A percentile compares a stretch with the other conserved stretches of the same genome.
Evolutionary conservation across 2,888 invertebrate species (phyloP).

Genomic region (Drosophila maculinotata): DNA sequence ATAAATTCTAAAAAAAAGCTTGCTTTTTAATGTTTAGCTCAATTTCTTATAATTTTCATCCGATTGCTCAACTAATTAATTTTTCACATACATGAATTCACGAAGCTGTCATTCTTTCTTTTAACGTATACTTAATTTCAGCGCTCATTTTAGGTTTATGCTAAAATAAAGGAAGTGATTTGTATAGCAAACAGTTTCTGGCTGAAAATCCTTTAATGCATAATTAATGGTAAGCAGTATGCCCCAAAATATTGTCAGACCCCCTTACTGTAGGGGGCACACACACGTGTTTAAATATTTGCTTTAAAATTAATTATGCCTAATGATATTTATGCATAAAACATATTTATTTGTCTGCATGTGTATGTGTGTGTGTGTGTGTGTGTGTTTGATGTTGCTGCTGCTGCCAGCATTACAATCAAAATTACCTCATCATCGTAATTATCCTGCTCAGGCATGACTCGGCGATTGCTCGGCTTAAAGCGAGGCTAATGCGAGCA

Average conservation of each 20-base stretch:
- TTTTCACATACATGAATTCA: too few species aligned
- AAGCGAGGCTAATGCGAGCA: slow-evolving; percentile 48
- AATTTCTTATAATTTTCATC: too few species aligned
- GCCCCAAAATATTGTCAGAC: slow-evolving; percentile 7
- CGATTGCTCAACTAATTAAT: too few species aligned
- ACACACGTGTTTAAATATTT: slow-evolving; percentile 57
- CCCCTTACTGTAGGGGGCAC: background rate
- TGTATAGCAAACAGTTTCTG: slow-evolving; percentile 5
- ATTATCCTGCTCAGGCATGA: slow-evolving; percentile 85
- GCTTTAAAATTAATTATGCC: slow-evolving; percentile 63
- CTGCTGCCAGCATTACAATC: slow-evolving; percentile 37
- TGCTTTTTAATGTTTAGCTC: too few species aligned
- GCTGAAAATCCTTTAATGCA: slow-evolving; percentile 30
- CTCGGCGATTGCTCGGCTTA: slow-evolving; percentile 68
- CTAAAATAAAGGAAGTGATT: background rate
- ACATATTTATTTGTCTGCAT: slow-evolving; percentile 45
- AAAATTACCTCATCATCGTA: slow-evolving; percentile 85
- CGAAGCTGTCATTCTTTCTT: background rate
- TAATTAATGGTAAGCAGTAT: slow-evolving; percentile 17
- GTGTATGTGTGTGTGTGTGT: slow-evolving; percentile 2
- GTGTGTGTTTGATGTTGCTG: slow-evolving; percentile 10
- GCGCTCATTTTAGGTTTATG: background rate
- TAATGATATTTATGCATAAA: slow-evolving; percentile 61
- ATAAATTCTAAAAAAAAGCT: too few species aligned
- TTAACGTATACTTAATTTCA: background rate